Base-by-base conservation (phyloP, 2,113 vertebrate genomes). In the Eclectus roratus region DNA sequence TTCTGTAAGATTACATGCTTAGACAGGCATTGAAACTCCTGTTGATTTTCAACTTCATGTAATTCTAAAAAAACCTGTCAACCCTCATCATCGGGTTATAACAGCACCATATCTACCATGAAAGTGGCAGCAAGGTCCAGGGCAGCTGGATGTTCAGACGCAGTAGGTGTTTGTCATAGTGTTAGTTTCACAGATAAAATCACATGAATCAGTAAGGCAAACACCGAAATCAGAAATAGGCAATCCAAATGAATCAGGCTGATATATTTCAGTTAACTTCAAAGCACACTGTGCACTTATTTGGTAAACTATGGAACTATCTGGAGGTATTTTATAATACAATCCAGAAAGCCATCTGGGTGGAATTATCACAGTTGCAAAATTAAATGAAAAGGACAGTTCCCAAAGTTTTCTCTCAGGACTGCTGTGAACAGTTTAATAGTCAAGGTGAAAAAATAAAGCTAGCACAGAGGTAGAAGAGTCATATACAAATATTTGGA, bases 331-430 rank as follows among this genome's bases (percentile, higher is more conserved):
- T 84, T 80, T 65, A 47, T 80, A 92, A 91, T 68, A 49, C 13
- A 88, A 78, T 37, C 80, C 91, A 88, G 89, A 92, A 47, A 72
- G 6, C 10, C 87, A 94, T 71, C 56, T 95, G 89, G n/a, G 64
- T 87, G 41, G 76, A 92, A 93, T 96, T 93, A 86, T 24, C 44
- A 41, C 11, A 68, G 13, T 5, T 80, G 28, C 71, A 88, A 94
- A 74, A 80, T 65, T 50, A 55, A 93, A 88, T 77, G 37, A 21
- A 85, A 47, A 71, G 56, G 60, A 58, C 41, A 44, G 74, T 74
- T 86, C 80, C 55, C 31, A 29, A 79, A 53, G 18, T 16, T 80
- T 89, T 73, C 44, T 61, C 88, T 55, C 70, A 64, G 52, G n/a
- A 68, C 58, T 56, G 25, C 47, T 50, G 35, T 11, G 53, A 88